Evolutionary conservation across 2,113 vertebrate species (phyloP), one percentile per base, ranked within the genome.

Genomic region (Festucalex cinctus): DNA sequence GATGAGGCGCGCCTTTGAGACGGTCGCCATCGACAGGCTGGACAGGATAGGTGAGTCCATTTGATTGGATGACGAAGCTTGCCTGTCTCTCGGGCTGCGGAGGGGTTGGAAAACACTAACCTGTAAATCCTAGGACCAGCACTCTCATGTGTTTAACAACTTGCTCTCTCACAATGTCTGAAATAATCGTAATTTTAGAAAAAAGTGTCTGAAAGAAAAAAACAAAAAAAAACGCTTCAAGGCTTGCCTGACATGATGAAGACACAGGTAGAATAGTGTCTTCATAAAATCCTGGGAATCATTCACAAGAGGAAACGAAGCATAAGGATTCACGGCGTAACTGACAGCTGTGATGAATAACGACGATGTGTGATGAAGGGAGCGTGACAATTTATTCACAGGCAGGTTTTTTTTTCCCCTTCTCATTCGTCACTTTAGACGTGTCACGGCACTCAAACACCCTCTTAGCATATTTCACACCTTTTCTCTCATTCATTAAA

Each of bases 1-100:
- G 97, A 99, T 99, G 97, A 91, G 97, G 69, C 85, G 97, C 3
- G 97, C 97, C 72, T 99, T 99, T 0, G 97, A 98, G 87, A 98
- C 96, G 0, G 97, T 99, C 0, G 97, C 97, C 88, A 98, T 98
- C 0, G 97, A 98, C 91, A 93, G 96, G 64, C 88, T 99, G 1
- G 95, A 98, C 88, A 93, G 97, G 70, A 99, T 98, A 9, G 97
- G 96, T 99, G 90, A 68, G 88, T 54, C 22, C 39, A 41, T 3
- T 9, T 41, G 39, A 41, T 41, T 41, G 39, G 39, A 41, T 41
- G 43, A 46, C 6, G 6, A 4, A 19, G 16, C 5, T 46, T 16
- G 5, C 16, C 43, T 17, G 43, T 14, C 43, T 16, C 16, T 44
- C 8, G 37, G 37, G 2, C 37, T 39, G 37, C 41, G 3, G 13